phyloP scores from a whole-genome alignment of 2,113 vertebrate genomes.

The Eleginops maclovinus region DNA sequence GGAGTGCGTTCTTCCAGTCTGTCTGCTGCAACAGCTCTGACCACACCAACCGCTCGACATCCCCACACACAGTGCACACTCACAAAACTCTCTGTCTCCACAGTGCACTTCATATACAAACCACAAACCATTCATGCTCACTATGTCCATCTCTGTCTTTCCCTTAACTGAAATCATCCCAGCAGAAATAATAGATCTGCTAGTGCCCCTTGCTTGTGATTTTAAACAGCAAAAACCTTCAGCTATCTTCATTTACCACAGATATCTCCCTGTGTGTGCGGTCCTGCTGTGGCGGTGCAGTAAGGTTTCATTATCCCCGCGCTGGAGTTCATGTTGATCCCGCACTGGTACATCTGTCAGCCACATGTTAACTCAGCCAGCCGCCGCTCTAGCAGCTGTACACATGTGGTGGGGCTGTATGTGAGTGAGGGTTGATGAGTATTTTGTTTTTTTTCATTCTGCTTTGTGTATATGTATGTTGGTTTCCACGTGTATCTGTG shows the following conservation, averaged over 20 bases:
- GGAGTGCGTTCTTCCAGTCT: conserved; percentile 54
- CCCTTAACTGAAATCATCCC: neutral
- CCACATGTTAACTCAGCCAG: conserved; percentile 67
- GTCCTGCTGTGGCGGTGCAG: conserved; percentile 1
- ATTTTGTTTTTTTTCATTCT: conserved; percentile 16
- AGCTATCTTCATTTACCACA: conserved; percentile 3
- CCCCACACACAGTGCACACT: conserved; percentile 28
- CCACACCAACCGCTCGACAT: conserved; percentile 55
- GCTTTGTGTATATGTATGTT: conserved; percentile 16
- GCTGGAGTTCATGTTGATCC: conserved; percentile 40
- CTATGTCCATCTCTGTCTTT: neutral
- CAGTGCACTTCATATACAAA: conserved; percentile 5
- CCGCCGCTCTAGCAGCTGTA: conserved; percentile 32
- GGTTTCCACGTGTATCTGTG: conserved; percentile 18
- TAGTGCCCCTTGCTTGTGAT: neutral
- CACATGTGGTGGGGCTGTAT: conserved; percentile 38
- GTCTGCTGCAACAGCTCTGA: conserved; percentile 45
- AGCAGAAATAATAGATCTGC: neutral
- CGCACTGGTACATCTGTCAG: conserved; percentile 67
- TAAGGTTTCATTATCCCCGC: conserved; percentile 30
- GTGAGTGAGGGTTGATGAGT: conserved; percentile 18
- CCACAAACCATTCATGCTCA: conserved; percentile 1
- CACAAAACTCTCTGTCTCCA: conserved; percentile 36
- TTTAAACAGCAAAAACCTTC: conserved; percentile 3
- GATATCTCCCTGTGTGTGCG: conserved; percentile 32